These are phyloP conservation scores for Actinemys pallida DNA, from an alignment of 2,113 vertebrate genomes.

Conservation along the genomic window DNA sequence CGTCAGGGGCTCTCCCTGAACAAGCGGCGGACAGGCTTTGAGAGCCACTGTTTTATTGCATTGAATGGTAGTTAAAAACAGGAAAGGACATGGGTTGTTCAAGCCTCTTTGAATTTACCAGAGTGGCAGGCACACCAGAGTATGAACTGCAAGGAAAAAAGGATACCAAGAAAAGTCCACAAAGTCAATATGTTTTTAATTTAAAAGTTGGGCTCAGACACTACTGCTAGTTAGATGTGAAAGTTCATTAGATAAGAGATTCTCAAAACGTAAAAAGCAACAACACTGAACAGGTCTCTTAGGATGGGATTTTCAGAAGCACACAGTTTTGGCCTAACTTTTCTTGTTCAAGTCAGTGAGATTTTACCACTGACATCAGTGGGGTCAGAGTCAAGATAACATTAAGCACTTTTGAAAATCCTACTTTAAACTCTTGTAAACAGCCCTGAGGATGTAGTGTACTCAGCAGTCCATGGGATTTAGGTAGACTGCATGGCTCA, in stretches of 20 bases:
- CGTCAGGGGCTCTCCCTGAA: too few species aligned
- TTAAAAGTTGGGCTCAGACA: not conserved
- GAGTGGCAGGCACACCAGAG: accelerated
- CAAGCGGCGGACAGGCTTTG: too few species aligned
- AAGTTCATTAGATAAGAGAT: not conserved
- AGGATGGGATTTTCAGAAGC: not conserved
- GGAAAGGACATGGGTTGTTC: not conserved
- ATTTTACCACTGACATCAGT: not conserved
- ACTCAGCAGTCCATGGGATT: not conserved
- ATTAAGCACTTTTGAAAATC: not conserved
- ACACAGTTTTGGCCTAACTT: not conserved
- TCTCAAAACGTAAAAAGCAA: not conserved
- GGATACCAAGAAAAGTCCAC: not conserved
- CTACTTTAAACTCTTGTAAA: not conserved
- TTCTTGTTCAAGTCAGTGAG: not conserved
- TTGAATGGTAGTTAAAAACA: not conserved
- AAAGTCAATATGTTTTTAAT: not conserved
- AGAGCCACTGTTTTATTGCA: not conserved
- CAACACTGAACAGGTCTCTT: not conserved
- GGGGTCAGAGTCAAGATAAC: not conserved
- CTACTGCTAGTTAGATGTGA: not conserved
- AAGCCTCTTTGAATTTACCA: not conserved
- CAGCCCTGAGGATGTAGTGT: not conserved
- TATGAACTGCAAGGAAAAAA: not conserved
- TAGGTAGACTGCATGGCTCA: not conserved